Conservation (phyloP, 2,113 vertebrate genomes). For the Anolis carolinensis region DNA sequence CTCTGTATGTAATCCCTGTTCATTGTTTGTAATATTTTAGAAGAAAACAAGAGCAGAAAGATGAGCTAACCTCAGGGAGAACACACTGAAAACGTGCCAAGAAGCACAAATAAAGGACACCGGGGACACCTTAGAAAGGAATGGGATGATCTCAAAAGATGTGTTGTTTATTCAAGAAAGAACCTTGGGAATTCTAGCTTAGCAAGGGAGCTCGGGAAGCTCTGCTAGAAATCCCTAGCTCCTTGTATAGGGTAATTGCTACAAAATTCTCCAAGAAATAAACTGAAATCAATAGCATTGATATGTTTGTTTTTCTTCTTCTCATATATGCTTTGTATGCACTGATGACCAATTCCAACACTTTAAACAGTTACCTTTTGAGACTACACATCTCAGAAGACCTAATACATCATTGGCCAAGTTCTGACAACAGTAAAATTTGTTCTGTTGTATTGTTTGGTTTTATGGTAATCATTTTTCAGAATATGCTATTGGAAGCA, state of each 20-base stretch:
- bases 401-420: too few species aligned
- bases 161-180: neutral
- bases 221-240: neutral
- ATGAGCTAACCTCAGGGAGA: neutral
- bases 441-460: too few species aligned
- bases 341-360: too few species aligned
- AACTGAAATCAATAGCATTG: neutral
- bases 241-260: neutral
- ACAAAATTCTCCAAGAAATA: neutral
- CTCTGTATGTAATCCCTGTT: neutral
- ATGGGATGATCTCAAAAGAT: neutral
- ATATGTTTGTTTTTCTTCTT: neutral
- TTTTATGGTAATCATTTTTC: too few species aligned
- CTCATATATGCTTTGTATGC: neutral
- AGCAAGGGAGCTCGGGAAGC: neutral
- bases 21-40: neutral
- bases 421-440: too few species aligned
- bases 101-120: neutral
- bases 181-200: neutral
- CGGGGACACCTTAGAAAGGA: neutral
- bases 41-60: neutral
- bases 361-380: too few species aligned
- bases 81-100: neutral
- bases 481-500: too few species aligned
- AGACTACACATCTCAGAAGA: too few species aligned